A percentile compares a stretch with the other conserved stretches of the same genome.
Conservation (phyloP, 64 coral and sea anemone genomes). For the Acropora tenuis region DNA sequence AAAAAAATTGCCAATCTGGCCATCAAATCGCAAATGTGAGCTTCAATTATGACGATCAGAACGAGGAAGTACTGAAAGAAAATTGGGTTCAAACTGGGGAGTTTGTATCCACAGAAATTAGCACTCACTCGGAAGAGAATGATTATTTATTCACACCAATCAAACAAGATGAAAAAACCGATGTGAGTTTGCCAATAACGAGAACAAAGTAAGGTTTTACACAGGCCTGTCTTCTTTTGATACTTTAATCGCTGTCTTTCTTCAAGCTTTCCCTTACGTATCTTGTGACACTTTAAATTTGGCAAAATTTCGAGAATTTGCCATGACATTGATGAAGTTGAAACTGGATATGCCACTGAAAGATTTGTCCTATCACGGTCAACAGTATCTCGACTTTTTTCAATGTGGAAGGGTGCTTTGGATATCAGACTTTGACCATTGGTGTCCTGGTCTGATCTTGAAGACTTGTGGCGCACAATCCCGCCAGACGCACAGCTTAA, state of each 20-base stretch:
- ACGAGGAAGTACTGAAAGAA: background rate
- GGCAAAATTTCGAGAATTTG: background rate
- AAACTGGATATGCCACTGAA: background rate
- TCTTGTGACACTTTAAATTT: background rate
- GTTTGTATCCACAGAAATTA: background rate
- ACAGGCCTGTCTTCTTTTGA: background rate
- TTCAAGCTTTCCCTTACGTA: conserved; percentile 5
- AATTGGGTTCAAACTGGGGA: conserved; percentile 2
- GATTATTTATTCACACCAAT: background rate
- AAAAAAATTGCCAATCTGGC: background rate
- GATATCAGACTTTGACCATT: conserved; percentile 1
- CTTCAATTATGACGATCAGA: background rate
- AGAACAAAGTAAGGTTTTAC: background rate
- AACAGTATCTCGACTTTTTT: background rate
- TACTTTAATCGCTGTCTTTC: background rate
- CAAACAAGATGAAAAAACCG: background rate
- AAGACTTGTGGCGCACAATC: background rate
- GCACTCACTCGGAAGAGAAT: background rate
- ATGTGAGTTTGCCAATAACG: background rate
- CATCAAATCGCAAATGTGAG: conserved; percentile 2
- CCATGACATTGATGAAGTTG: background rate
- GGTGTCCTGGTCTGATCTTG: background rate
- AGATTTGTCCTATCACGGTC: background rate
- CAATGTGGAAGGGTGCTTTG: background rate
- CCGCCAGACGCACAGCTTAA: too few species aligned